Evolutionary conservation across 2,797 vertebrate species (phyloP).

Genomic region (Malurus leucopterus): DNA sequence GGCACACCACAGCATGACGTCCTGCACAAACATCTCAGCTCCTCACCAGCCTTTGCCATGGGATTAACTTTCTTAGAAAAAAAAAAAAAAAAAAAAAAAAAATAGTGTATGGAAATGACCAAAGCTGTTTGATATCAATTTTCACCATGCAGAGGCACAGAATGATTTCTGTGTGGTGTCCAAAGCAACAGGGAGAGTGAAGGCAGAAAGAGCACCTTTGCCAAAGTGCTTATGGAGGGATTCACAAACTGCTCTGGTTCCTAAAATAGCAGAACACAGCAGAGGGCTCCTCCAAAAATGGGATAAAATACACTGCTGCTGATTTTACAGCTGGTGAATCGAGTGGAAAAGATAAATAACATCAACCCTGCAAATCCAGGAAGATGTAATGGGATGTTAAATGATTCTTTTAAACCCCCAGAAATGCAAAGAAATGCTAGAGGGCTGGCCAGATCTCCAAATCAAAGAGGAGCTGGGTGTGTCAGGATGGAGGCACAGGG

Average conservation of each 20-base stretch:
- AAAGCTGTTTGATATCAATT: constrained; percentile 71
- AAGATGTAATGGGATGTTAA: neutral
- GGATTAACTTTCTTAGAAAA: constrained; percentile 67
- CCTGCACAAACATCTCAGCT: constrained; percentile 74
- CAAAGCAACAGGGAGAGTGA: neutral
- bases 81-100: neutral
- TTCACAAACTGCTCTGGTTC: constrained; percentile 24
- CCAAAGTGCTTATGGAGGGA: constrained; percentile 14
- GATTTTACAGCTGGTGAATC: constrained; percentile 35
- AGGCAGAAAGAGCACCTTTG: neutral
- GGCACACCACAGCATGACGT: constrained; percentile 65
- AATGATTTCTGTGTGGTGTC: constrained; percentile 57
- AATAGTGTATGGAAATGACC: constrained; percentile 53
- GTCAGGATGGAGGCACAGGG: neutral
- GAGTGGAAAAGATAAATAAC: neutral
- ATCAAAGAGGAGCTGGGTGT: neutral
- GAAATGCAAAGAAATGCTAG: neutral
- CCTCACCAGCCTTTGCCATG: constrained; percentile 71
- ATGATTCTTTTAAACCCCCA: neutral
- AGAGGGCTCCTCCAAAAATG: neutral
- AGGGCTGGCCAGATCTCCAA: neutral
- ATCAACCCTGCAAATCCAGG: neutral
- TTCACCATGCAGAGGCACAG: constrained; percentile 49
- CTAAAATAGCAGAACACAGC: constrained; percentile 45
- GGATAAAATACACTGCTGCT: neutral